phyloP scores from a whole-genome alignment of 2,797 vertebrate species.

The Leontocebus nigricollis region DNA sequence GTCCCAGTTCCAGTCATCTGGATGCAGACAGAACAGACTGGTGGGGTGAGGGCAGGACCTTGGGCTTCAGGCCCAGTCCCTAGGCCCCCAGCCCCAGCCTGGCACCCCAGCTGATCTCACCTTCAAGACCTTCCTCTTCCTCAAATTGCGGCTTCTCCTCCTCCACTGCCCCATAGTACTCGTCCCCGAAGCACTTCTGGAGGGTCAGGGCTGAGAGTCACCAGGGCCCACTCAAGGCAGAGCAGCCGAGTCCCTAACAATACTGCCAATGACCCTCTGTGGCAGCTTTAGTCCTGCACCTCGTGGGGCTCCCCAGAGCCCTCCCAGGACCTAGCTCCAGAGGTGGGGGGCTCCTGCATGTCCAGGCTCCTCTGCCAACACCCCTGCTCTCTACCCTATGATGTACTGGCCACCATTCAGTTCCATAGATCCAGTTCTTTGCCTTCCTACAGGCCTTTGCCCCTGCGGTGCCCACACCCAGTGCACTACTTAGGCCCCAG shows the following conservation, averaged over 20 bases:
- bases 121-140: conserved; percentile 88
- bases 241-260: not conserved
- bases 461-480: not conserved
- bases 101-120: conserved; percentile 72
- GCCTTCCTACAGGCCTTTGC: not conserved
- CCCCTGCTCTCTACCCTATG: not conserved
- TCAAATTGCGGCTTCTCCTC: conserved; percentile 93
- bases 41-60: not conserved
- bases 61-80: not conserved
- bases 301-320: not conserved
- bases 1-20: conserved; percentile 96
- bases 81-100: no score
- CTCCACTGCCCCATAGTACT: conserved; percentile 89
- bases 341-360: not conserved
- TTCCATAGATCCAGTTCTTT: not conserved
- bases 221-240: not conserved
- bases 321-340: not conserved
- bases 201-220: not conserved
- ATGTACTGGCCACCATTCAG: not conserved
- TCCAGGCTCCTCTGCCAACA: not conserved
- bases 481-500: no score
- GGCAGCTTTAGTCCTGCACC: not conserved
- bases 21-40: not conserved
- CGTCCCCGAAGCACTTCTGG: conserved; percentile 90
- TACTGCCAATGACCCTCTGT: no score